Evolutionary conservation across 2,797 vertebrate species (phyloP), one percentile per base, ranked within the genome.

Genomic region (Spatula clypeata): DNA sequence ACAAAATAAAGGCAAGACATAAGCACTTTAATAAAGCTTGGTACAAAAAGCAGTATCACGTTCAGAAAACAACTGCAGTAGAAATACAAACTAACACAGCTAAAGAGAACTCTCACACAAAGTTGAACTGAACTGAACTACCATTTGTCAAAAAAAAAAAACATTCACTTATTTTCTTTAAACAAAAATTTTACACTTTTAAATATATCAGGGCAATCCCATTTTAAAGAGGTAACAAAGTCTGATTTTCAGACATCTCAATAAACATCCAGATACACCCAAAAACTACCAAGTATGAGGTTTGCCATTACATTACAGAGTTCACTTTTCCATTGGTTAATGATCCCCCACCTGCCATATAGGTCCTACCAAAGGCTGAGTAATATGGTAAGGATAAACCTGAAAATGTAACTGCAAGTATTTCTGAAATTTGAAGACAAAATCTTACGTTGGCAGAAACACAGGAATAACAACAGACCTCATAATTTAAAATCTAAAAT

Each of bases 331-430:
- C 3, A 2, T 31, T 31, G 58, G 29, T 36, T 51, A 66, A 14
- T 1, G 0, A 23, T 60, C 14, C 7, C 11, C 29, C 27, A 19
- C 19, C 11, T 65, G 31, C 14, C 45, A 44, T 9, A 49, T 6
- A 49, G 5, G 23, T 72, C 36, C 44, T 38, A 84, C 20, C 67
- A 79, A 16, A 65, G 31, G 26, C 53, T 62, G 15, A 0, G 0
- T 34, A 31, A 47, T 6, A 12, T 17, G 45, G 9, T 27, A 83
- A 47, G 5, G 10, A 29, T 40, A 75, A 58, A 92, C 69, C 36
- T 49, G 31, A 62, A 85, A 60, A 24, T 2, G 1, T 31, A 81
- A 85, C 16, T 32, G 53, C 11, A 73, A 57, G 61, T 38, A 17
- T 55, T 73, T 73, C 64, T 77, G 42, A 82, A 82, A 71, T 9